Conservation (phyloP, 2,113 vertebrate species). For the Anolis carolinensis region DNA sequence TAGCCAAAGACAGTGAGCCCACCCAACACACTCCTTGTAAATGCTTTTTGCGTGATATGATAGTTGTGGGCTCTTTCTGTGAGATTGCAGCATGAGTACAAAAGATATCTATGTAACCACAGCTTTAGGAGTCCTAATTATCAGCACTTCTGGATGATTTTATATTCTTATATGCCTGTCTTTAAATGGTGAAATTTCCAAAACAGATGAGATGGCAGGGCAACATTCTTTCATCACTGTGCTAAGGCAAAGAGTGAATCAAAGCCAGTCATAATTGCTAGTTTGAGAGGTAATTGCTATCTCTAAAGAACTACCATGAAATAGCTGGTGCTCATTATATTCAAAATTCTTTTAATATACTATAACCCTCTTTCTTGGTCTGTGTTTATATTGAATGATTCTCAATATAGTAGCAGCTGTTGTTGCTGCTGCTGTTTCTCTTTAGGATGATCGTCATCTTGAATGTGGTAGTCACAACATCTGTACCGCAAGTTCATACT, state of each 20-base stretch:
- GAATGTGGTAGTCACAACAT: background rate
- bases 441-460: background rate
- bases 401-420: background rate
- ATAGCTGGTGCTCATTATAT: constrained; percentile 4
- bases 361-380: constrained; percentile 7
- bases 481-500: background rate
- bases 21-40: background rate
- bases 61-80: background rate
- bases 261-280: background rate
- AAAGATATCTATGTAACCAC: background rate
- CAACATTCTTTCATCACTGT: background rate
- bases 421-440: background rate
- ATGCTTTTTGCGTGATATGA: background rate
- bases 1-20: background rate
- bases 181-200: constrained; percentile 9
- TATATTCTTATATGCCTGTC: background rate
- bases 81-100: background rate
- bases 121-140: background rate
- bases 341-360: constrained; percentile 17
- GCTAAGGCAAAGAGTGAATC: constrained; percentile 25
- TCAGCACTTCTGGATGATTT: background rate
- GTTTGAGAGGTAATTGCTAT: background rate
- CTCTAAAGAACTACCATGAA: constrained; percentile 32
- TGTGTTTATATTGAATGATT: background rate
- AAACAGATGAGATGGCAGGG: background rate